phyloP scores from a whole-genome alignment of 2,113 vertebrate genomes.

The Lepus europaeus region DNA sequence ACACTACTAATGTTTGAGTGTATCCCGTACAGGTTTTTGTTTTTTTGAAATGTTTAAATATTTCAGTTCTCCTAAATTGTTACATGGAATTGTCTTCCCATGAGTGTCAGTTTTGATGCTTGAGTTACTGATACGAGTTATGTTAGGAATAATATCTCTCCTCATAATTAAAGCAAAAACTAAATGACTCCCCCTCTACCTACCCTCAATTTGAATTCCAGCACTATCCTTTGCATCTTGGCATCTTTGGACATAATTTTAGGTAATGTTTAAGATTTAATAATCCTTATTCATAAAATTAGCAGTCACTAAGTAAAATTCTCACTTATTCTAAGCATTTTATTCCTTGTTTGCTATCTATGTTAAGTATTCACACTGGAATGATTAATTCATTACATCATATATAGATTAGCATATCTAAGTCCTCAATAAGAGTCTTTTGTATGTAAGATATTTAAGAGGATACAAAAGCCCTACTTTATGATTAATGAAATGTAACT shows the following conservation, averaged over 20 bases:
- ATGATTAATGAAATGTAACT: not conserved
- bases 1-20: not conserved
- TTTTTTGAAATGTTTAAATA: not conserved
- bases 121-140: not conserved
- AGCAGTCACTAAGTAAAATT: slow-evolving; percentile 21
- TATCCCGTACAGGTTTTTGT: not conserved
- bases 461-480: not conserved
- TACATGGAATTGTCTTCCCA: not conserved
- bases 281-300: slow-evolving; percentile 1
- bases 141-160: not conserved
- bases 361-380: not conserved
- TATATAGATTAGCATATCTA: not conserved
- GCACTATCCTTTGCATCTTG: not conserved
- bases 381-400: not conserved
- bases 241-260: not conserved
- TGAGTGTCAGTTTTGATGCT: not conserved
- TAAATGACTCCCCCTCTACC: not conserved
- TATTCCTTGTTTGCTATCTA: not conserved
- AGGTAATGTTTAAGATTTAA: not conserved
- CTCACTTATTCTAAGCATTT: not conserved
- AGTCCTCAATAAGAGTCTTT: not conserved
- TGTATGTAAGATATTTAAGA: not conserved
- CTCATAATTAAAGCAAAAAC: slow-evolving; percentile 61
- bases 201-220: not conserved
- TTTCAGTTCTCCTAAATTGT: not conserved